Evolutionary conservation across 2,888 invertebrate species (phyloP).

Genomic region (Epinotia brunnichana): DNA sequence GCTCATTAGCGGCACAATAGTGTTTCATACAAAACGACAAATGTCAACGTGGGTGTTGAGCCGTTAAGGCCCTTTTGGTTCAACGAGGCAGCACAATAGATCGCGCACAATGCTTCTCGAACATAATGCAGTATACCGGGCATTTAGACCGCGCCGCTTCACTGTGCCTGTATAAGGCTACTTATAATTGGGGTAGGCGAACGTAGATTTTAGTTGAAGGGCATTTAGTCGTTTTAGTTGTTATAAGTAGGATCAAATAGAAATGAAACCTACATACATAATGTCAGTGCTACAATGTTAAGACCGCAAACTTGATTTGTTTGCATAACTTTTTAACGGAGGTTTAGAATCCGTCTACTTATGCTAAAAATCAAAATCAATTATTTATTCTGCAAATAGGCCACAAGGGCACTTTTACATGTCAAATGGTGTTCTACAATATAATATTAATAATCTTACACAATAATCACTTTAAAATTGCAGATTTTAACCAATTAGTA

Average conservation of each 20-base stretch:
- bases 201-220: conserved; percentile 1
- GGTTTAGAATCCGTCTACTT: too few relatives aligned
- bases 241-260: background rate
- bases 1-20: conserved; percentile 77
- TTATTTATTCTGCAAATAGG: too few relatives aligned
- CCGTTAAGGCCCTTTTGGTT: background rate
- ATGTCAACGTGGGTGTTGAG: background rate
- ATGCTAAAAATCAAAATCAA: too few relatives aligned
- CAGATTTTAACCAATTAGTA: too few relatives aligned
- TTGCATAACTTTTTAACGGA: too few relatives aligned
- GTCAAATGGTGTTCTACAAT: too few relatives aligned
- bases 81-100: conserved; percentile 20
- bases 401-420: too few relatives aligned
- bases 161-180: conserved; percentile 24
- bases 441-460: too few relatives aligned
- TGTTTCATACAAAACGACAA: background rate
- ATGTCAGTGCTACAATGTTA: too few relatives aligned
- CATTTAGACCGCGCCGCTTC: conserved; percentile 16
- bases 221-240: background rate
- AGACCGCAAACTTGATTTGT: too few relatives aligned
- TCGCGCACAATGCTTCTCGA: conserved; percentile 29
- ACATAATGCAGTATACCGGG: conserved; percentile 37
- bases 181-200: conserved; percentile 13
- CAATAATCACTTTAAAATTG: too few relatives aligned
- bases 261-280: background rate